Evolutionary conservation across 1,140 invertebrate species (phyloP), one percentile per base, ranked within the genome.

Genomic region (Cryptotermes secundus): DNA sequence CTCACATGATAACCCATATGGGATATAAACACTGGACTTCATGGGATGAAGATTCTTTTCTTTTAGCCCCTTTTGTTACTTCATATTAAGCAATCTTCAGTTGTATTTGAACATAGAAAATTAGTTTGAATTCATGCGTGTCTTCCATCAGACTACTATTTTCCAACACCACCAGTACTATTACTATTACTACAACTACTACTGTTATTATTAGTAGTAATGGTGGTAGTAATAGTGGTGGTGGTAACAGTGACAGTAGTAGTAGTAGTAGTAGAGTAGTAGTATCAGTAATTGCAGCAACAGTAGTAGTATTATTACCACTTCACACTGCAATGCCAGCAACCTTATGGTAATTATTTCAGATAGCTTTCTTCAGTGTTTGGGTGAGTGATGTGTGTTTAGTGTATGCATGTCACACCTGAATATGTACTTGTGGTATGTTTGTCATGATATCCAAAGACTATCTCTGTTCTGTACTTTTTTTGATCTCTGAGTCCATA

Each of bases 371-470:
- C 59, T 72, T 72, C 59, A 72, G 59, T 31, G n/a, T 72, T n/a
- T 72, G 26, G 59, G 59, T 72, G 59, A 72, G 59, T 72, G 59
- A 72, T 72, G 59, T 72, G 59, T 72, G 59, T 72, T 72, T n/a
- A 72, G 59, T 72, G 59, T 72, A 49, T 72, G 59, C 59, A 72
- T 72, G 59, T 31, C n/a, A 3, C 10, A 72, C 9, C 59, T 72
- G 59, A 31, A 72, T 9, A 26, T 72, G 6, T 72, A 31, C 26
- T 72, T 72, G n/a, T 31, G 59, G 31, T 72, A 72, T 31, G 31
- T 0, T 72, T 14, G 26, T 31, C 14, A 31, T 7, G 7, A 72
- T 19, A 19, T 49, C 45, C 45, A 16, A 14, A 49, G 45, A 3
- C 45, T 49, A 49, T 19, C 45, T 16, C 1, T 22, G 45, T 49